Conservation (phyloP, 2,797 vertebrate genomes). For the Aselliscus stoliczkanus region DNA sequence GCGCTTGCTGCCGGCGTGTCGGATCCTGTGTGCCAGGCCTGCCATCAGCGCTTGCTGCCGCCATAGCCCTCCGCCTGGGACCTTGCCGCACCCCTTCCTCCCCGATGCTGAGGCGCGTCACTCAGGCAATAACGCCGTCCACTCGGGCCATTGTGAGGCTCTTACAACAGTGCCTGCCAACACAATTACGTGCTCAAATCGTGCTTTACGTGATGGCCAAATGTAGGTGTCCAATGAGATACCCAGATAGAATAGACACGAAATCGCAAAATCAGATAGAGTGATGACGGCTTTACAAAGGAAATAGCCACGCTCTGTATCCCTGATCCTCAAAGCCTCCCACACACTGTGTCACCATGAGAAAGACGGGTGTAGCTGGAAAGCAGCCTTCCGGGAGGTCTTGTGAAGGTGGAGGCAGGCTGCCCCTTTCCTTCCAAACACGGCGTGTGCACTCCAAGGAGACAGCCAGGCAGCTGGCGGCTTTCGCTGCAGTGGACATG, state of each 20-base stretch:
- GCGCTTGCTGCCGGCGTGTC: too few species aligned
- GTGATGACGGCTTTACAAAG: neutral
- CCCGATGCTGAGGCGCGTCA: too few species aligned
- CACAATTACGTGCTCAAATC: neutral
- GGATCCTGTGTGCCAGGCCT: too few species aligned
- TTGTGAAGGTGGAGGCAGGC: neutral
- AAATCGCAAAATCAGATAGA: neutral
- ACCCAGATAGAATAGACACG: neutral
- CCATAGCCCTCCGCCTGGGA: too few species aligned
- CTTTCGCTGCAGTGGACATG: neutral
- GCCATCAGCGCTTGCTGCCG: too few species aligned
- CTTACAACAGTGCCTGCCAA: neutral
- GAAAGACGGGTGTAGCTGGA: neutral
- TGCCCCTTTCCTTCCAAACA: too few species aligned
- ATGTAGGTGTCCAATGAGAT: neutral
- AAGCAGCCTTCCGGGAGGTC: neutral
- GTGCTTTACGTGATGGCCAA: neutral
- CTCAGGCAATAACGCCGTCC: neutral
- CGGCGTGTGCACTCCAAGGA: neutral
- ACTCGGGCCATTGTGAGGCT: neutral
- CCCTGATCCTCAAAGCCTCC: neutral
- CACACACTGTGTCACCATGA: neutral
- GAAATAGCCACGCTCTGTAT: neutral
- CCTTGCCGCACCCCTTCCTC: too few species aligned
- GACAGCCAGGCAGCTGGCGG: too few species aligned